Percentiles rank a stretch among this genome's conserved stretches.
These are phyloP conservation scores for Bellardia bayeri DNA, from an alignment of 2,888 invertebrate genomes.

Conservation along the genomic window DNA sequence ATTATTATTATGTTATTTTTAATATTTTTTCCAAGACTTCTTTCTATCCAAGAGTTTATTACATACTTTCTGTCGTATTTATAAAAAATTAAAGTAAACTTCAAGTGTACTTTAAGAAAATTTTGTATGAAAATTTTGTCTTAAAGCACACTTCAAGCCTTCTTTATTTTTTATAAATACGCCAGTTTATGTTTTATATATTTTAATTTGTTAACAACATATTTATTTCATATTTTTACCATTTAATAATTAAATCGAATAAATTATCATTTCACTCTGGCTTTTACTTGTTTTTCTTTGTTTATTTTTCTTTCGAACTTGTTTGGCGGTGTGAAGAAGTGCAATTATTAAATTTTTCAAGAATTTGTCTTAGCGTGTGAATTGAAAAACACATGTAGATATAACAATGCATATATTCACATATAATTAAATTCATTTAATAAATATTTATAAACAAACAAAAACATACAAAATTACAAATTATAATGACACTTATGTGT, in stretches of 20 bases:
- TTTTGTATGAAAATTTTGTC: no score
- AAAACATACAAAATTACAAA: slow-evolving; percentile 27
- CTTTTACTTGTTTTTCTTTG: neutral
- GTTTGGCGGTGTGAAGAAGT: slow-evolving; percentile 51
- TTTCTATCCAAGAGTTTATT: neutral
- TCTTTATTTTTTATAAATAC: no score
- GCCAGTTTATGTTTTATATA: neutral
- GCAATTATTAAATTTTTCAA: slow-evolving; percentile 30
- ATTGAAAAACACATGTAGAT: neutral
- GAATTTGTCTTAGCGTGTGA: slow-evolving; percentile 50
- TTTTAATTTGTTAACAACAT: slow-evolving; percentile 19
- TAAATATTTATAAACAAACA: slow-evolving; percentile 51
- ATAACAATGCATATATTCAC: slow-evolving; percentile 1
- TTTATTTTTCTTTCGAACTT: neutral
- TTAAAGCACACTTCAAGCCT: no score
- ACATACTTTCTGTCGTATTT: no score
- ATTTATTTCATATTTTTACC: slow-evolving; percentile 10
- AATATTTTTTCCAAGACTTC: no score
- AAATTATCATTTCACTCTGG: slow-evolving; percentile 11
- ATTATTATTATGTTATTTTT: no score
- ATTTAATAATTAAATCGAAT: slow-evolving; percentile 41
- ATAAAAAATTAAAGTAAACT: no score
- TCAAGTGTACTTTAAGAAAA: no score
- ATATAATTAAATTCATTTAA: slow-evolving; percentile 33
- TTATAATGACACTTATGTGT: slow-evolving; percentile 52